Conservation (phyloP, 2,797 vertebrate genomes). For the Otus scops region DNA sequence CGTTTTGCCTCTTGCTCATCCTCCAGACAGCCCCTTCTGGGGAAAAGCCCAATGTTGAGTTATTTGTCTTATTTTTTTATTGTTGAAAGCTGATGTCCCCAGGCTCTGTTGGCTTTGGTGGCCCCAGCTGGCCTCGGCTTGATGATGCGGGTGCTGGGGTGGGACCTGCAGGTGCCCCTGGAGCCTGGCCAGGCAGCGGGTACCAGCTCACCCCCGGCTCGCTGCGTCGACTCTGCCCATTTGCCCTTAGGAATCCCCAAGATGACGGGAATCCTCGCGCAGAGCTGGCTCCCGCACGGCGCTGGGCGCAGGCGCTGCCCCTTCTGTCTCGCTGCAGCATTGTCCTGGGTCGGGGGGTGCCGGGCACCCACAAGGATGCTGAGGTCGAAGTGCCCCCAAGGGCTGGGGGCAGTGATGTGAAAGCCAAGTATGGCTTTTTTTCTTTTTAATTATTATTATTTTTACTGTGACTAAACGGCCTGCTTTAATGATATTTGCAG, state of each 20-base stretch:
- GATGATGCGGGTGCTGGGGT: background rate
- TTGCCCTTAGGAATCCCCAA: background rate
- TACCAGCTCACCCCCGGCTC: background rate
- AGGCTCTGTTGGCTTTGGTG: background rate
- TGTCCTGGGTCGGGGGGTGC: background rate
- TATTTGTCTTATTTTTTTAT: background rate
- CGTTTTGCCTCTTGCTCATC: background rate
- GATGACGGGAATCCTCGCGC: rapidly evolving
- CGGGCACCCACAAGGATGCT: rapidly evolving
- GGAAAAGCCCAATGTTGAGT: background rate
- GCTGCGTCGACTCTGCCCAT: background rate
- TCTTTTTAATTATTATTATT: background rate
- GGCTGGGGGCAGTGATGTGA: background rate
- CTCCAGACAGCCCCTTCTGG: background rate
- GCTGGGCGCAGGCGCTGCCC: background rate
- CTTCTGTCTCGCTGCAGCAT: background rate
- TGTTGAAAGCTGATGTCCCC: background rate
- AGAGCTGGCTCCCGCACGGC: rapidly evolving
- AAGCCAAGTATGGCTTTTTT: background rate
- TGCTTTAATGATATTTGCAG: background rate
- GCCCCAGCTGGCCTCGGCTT: background rate
- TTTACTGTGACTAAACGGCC: conserved; percentile 20
- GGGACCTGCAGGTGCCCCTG: background rate
- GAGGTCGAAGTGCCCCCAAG: background rate
- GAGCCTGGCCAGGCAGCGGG: background rate